Base-by-base conservation (phyloP, 2,113 vertebrate species). In the Pholis gunnellus region DNA sequence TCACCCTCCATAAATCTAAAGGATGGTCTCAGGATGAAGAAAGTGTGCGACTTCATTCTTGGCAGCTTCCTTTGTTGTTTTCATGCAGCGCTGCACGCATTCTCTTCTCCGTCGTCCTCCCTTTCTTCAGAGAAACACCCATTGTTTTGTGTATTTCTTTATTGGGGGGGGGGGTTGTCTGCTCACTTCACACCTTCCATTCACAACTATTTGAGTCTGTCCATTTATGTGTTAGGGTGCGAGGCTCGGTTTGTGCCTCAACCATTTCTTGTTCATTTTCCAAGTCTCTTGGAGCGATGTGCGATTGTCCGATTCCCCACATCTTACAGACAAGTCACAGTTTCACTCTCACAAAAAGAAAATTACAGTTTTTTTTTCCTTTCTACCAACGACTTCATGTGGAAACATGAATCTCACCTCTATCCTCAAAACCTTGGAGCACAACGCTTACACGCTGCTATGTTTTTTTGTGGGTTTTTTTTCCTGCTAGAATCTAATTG, bases 401-500 rank as follows among this genome's bases (percentile, higher is more conserved):
- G 66, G 60, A 85, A 88, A 82, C 74, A 76, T 48, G 75, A 75
- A 27, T 85, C 72, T 78, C 61, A 70, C 40, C 48, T 72, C 48
- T 27, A 42, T 82, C 71, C 75, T 59, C 48, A 80, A 5, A 81
- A 80, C 48, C 75, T 65, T 29, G 63, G 31, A 87, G 81, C 84
- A 83, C 73, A 50, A 65, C 73, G 57, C 81, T 76, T 75, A 63
- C 34, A 86, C 9, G 74, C 82, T 87, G 61, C 79, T 11, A 63
- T 78, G 69, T 83, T 73, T 80, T 79, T 72, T 27, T 56, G 31
- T 31, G 31, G 3, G 3, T 82, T 22, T 61, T 61, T 7, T n/a
- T 9, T 0, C 66, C 60, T 75, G 80, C 54, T 29, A 29, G 78
- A 90, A 92, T 93, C 79, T 82, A 87, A 92, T 80, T 92, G 81